Base-by-base conservation (phyloP, 2,113 vertebrate species). In the Brienomyrus brachyistius region DNA sequence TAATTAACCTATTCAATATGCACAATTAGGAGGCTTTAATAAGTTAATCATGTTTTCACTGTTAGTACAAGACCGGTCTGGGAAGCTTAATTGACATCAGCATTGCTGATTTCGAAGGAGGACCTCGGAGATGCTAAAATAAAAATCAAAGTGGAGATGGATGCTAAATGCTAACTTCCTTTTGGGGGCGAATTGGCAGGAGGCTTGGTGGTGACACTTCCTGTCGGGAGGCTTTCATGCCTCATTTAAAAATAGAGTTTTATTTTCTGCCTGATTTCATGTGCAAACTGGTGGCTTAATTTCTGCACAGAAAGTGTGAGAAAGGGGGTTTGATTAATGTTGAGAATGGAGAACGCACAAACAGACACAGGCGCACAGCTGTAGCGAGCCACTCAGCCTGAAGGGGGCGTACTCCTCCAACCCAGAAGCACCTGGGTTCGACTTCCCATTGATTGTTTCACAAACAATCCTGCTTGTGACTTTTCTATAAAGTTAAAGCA, bases 241-340 rank as follows among this genome's bases (percentile, higher is more conserved):
- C 35, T 80, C 35, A 40, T 80, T 80, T 80, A 40, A 80, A 80
- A 80, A 80, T 80, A 80, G 74, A 80, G 74, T 43, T 80, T 80
- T 40, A 43, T 80, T 80, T 80, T 80, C 74, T 80, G 74, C 74
- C 74, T 43, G 35, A 80, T 80, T 80, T 80, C 74, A 80, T 80
- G 35, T 35, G 74, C 74, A 80, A 40, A 80, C 74, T 80, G 74
- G 74, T 80, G 35, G 74, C 2, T 80, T 80, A 40, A 80, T 80
- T 80, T 80, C 74, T 40, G 35, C 35, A 80, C 43, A 80, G 35
- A 80, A 40, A 43, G 31, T 80, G 35, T 80, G 35, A 80, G 74
- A 80, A 17, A 80, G n/a, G 35, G 15, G 74, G 74, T 43, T 40
- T 43, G 35, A 80, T 35, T 80, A 80, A 80, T 80, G 5, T 6